These are phyloP conservation scores for Polyodon spathula DNA, from an alignment of 2,113 vertebrate species.

Conservation along the genomic window DNA sequence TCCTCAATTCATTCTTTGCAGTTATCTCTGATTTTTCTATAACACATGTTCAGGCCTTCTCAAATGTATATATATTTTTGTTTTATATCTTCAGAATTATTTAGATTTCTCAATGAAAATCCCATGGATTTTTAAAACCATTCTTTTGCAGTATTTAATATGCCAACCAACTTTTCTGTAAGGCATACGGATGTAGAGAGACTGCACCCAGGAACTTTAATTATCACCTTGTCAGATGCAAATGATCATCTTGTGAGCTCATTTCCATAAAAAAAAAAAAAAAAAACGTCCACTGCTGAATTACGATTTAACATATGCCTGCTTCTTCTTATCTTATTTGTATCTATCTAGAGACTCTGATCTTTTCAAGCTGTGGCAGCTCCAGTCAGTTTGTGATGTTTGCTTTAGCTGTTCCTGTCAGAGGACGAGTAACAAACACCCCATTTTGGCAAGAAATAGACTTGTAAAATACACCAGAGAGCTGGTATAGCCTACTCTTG, in stretches of 20 bases:
- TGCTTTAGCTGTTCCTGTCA: slow-evolving; percentile 45
- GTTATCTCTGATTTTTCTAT: too few species aligned
- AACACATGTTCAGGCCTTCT: too few species aligned
- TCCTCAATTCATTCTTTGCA: too few species aligned
- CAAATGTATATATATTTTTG: too few species aligned
- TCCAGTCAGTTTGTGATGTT: slow-evolving; percentile 42
- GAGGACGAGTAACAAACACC: slow-evolving; percentile 38
- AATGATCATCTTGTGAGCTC: slow-evolving; percentile 59
- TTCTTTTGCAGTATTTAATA: too few species aligned
- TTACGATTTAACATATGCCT: slow-evolving; percentile 58
- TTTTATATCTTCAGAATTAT: too few species aligned
- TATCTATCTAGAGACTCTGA: slow-evolving; percentile 44
- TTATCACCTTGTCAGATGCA: slow-evolving; percentile 74
- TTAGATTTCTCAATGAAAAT: too few species aligned
- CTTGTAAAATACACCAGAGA: slow-evolving; percentile 9
- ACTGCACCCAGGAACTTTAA: slow-evolving; percentile 60
- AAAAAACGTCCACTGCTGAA: slow-evolving; percentile 33
- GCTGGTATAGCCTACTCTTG: slow-evolving; percentile 22
- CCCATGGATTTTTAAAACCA: too few species aligned
- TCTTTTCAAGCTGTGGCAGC: slow-evolving; percentile 7
- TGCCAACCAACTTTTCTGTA: too few species aligned
- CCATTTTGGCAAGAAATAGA: slow-evolving; percentile 33
- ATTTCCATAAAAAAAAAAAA: slow-evolving; percentile 54
- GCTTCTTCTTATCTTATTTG: slow-evolving; percentile 54
- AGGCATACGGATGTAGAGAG: neutral